Base-by-base conservation (phyloP, 2,888 invertebrate species). In the Hydroisotoma schaefferi region DNA sequence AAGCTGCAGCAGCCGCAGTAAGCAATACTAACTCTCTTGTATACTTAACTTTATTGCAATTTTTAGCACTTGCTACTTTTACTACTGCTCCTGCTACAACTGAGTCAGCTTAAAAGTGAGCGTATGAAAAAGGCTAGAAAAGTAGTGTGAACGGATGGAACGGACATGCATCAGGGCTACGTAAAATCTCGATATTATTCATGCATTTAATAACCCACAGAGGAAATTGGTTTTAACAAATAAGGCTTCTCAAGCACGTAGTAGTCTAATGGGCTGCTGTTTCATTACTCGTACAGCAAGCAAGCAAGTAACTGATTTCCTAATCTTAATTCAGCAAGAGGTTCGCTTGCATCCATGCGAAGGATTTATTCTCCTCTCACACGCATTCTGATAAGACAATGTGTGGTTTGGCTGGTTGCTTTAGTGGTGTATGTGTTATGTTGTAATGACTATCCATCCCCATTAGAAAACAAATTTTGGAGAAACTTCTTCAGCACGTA, bases 51-150 rank as follows among this genome's bases (percentile, higher is more conserved):
- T 52, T 52, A 37, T 52, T 29, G 38, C 37, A 52, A 52, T 52
- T 52, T 52, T 52, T 37, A 52, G 37, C 52, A 52, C 37, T 48
- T 52, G 52, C 37, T 52, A 22, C 52, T n/a, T 15, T 29, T n/a
- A 4, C 46, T 23, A 5, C 5, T 23, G 12, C 25, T 46, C 20
- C 10, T 25, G 23, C 25, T 33, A 15, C 33, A 33, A 10, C 15
- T 15, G 15, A 33, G 8, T n/a, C n/a, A n/a, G n/a, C n/a, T n/a
- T n/a, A n/a, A n/a, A n/a, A n/a, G n/a, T n/a, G n/a, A n/a, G n/a
- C n/a, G n/a, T n/a, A n/a, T n/a, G n/a, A n/a, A n/a, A n/a, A n/a
- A n/a, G n/a, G n/a, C n/a, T n/a, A n/a, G n/a, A n/a, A n/a, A n/a
- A n/a, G n/a, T n/a, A n/a, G n/a, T n/a, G n/a, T n/a, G n/a, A n/a